These are phyloP conservation scores for Zaprionus africanus DNA, from an alignment of 1,140 invertebrate species.

Conservation along the genomic window DNA sequence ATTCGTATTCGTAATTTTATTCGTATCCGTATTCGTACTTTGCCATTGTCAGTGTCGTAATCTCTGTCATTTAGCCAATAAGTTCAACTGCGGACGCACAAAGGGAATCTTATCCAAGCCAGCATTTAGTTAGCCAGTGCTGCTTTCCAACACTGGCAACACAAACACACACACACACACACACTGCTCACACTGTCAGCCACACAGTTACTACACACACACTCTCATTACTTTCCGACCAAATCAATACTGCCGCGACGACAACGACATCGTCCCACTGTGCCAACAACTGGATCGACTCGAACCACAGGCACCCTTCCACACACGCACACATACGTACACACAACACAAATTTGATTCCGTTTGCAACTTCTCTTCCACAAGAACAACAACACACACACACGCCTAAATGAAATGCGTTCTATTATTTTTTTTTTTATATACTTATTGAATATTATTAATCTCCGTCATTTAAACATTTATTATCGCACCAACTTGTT, in stretches of 20 bases:
- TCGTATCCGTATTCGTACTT: constrained; percentile 16
- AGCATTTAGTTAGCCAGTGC: not conserved
- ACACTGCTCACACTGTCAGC: constrained; percentile 12
- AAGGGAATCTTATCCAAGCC: not conserved
- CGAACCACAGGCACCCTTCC: constrained; percentile 13
- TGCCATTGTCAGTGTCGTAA: constrained; percentile 32
- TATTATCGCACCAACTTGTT: constrained; percentile 16
- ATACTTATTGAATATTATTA: constrained; percentile 22
- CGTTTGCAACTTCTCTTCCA: constrained; percentile 61
- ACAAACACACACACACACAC: not conserved
- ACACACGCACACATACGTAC: constrained; percentile 8
- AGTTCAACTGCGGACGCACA: constrained; percentile 29
- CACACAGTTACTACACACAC: constrained; percentile 5
- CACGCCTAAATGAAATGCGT: constrained; percentile 15
- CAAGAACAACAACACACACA: constrained; percentile 23
- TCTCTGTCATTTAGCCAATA: constrained; percentile 36
- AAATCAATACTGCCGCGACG: constrained; percentile 55
- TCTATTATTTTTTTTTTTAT: constrained; percentile 34
- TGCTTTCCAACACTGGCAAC: constrained; percentile 22
- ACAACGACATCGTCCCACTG: constrained; percentile 15
- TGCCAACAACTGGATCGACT: constrained; percentile 18
- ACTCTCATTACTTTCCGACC: constrained; percentile 30
- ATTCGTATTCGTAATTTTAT: constrained; percentile 19
- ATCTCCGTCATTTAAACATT: constrained; percentile 12
- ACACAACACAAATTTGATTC: constrained; percentile 1